Evolutionary conservation across 2,113 vertebrate species (phyloP).

Genomic region (Kryptolebias marmoratus): DNA sequence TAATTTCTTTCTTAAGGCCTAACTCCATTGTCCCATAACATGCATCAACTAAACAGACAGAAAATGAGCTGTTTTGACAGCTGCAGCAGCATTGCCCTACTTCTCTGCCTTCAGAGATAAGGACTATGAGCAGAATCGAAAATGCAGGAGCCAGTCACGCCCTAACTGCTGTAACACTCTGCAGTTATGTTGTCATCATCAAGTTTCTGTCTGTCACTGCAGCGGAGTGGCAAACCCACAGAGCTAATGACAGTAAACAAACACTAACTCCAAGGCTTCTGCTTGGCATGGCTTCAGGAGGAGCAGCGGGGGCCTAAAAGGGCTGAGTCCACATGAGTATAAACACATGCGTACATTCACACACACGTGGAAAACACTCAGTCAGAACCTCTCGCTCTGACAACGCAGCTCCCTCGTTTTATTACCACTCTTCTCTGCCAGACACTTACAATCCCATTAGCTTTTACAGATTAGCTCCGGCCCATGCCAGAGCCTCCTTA

Average conservation of each 20-base stretch:
- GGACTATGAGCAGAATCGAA: constrained; percentile 64
- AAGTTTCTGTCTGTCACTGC: constrained; percentile 39
- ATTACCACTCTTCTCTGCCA: constrained; percentile 52
- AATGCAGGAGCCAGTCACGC: constrained; percentile 51
- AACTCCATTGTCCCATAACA: constrained; percentile 37
- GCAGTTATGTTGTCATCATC: constrained; percentile 52
- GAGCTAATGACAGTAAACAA: constrained; percentile 47
- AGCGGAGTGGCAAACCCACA: constrained; percentile 21
- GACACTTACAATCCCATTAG: constrained; percentile 70
- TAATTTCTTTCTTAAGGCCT: constrained; percentile 29
- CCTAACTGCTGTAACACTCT: constrained; percentile 45
- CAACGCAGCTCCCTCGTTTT: constrained; percentile 50
- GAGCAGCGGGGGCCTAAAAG: constrained; percentile 12
- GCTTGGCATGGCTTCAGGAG: constrained; percentile 32
- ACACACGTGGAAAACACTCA: constrained; percentile 1
- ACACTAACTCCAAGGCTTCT: constrained; percentile 26
- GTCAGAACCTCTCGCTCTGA: constrained; percentile 33
- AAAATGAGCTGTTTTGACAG: constrained; percentile 58
- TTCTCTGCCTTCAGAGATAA: constrained; percentile 63
- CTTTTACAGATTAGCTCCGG: constrained; percentile 34
- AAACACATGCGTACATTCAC: constrained; percentile 6
- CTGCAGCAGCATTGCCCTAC: constrained; percentile 42
- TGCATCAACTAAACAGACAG: constrained; percentile 40
- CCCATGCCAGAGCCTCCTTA: constrained; percentile 18
- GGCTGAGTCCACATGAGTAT: not conserved